Conservation (phyloP, 2,888 invertebrate species). For the Platycheirus albimanus region DNA sequence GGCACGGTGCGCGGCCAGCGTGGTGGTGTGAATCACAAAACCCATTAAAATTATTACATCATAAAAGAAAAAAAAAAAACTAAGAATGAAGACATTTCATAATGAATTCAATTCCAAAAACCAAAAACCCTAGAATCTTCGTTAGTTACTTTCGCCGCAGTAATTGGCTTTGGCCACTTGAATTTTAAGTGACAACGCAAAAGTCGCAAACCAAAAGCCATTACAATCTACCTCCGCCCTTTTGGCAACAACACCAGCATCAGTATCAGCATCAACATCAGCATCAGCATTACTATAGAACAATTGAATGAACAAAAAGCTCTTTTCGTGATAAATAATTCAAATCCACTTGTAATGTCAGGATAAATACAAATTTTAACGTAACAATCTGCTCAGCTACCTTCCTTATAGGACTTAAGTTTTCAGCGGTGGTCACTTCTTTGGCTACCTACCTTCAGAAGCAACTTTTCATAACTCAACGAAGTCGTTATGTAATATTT, state of each 20-base stretch:
- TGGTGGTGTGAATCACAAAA: no score
- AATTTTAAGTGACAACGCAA: conserved; percentile 14
- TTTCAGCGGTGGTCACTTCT: conserved; percentile 13
- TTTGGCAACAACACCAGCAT: no score
- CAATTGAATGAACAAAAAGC: conserved; percentile 18
- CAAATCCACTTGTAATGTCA: conserved; percentile 5
- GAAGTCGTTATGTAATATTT: conserved; percentile 40
- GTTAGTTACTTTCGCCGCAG: background rate
- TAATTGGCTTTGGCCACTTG: background rate
- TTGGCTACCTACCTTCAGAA: background rate
- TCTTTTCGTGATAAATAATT: conserved; percentile 18
- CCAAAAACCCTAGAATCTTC: background rate
- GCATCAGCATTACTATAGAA: background rate
- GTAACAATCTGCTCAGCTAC: background rate
- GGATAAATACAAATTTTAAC: conserved; percentile 4
- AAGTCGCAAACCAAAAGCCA: background rate
- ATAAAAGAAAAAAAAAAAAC: background rate
- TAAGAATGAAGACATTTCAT: background rate
- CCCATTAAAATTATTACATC: no score
- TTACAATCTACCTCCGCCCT: background rate
- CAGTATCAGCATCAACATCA: no score
- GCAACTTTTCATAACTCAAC: conserved; percentile 22
- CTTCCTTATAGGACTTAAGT: background rate
- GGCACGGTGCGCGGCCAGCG: no score
- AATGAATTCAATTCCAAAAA: background rate